Conservation (phyloP, 2,113 vertebrate species). For the Panurus biarmicus region DNA sequence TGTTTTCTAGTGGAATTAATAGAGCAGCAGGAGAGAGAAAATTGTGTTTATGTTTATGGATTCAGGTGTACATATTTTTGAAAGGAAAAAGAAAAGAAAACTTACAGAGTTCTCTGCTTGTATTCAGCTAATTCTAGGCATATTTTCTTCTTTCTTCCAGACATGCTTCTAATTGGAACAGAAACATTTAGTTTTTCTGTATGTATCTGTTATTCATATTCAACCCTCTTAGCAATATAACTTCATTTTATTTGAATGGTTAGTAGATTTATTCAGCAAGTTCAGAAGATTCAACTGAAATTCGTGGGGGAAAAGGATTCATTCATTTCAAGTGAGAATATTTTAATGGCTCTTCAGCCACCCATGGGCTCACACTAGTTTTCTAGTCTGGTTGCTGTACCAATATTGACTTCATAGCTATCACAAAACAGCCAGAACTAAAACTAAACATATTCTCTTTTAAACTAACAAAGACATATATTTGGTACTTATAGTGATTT, state of each 20-base stretch:
- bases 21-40: neutral
- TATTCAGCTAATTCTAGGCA: neutral
- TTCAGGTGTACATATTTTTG: neutral
- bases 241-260: neutral
- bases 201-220: neutral
- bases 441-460: neutral
- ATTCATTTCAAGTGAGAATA: neutral
- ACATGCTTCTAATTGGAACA: neutral
- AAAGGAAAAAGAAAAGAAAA: neutral
- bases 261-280: neutral
- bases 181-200: neutral
- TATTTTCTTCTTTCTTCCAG: no score
- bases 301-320: neutral
- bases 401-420: neutral
- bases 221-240: neutral
- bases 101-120: neutral
- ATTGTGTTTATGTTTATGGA: neutral
- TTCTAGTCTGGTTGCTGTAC: neutral
- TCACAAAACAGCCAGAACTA: neutral
- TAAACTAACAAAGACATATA: neutral
- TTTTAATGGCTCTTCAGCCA: slow-evolving; percentile 2
- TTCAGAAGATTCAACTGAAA: neutral
- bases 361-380: neutral
- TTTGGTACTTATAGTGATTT: neutral
- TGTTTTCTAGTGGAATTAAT: neutral